phyloP scores from a whole-genome alignment of 2,888 invertebrate genomes.

The Ectemnius cavifrons region DNA sequence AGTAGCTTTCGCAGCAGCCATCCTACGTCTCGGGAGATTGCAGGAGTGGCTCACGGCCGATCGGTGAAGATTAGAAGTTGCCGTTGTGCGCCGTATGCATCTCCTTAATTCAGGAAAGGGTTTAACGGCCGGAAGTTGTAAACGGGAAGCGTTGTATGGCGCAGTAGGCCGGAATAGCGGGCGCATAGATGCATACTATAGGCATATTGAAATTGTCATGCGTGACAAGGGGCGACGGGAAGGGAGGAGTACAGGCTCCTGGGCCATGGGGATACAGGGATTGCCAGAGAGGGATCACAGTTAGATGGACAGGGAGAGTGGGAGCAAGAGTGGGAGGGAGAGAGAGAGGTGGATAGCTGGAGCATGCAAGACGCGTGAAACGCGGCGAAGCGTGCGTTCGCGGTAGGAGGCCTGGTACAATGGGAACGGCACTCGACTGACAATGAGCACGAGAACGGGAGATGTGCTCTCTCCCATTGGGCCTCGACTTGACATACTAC shows the following conservation, averaged over 20 bases:
- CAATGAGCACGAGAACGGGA: slow-evolving; percentile 58
- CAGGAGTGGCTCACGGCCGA: too few species aligned
- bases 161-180: neutral
- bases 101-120: neutral
- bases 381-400: slow-evolving; percentile 56
- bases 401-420: slow-evolving; percentile 48
- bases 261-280: slow-evolving; percentile 10
- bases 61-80: too few species aligned
- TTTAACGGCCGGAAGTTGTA: slow-evolving; percentile 22
- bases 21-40: too few species aligned
- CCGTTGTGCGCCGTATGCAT: too few species aligned
- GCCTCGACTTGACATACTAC: slow-evolving; percentile 54
- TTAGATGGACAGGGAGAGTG: too few species aligned
- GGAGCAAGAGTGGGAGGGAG: too few species aligned
- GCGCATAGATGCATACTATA: slow-evolving; percentile 14
- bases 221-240: slow-evolving; percentile 33
- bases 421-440: slow-evolving; percentile 61
- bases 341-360: too few species aligned
- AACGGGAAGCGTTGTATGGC: slow-evolving; percentile 20
- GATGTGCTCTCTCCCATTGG: slow-evolving; percentile 51
- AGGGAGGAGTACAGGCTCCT: slow-evolving; percentile 14
- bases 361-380: slow-evolving; percentile 32
- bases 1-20: too few species aligned
- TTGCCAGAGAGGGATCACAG: too few species aligned
- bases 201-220: slow-evolving; percentile 53